A percentile compares a stretch with the other conserved stretches of the same genome.
Conservation (phyloP, 2,888 invertebrate species). For the Malthinus flaveolus region DNA sequence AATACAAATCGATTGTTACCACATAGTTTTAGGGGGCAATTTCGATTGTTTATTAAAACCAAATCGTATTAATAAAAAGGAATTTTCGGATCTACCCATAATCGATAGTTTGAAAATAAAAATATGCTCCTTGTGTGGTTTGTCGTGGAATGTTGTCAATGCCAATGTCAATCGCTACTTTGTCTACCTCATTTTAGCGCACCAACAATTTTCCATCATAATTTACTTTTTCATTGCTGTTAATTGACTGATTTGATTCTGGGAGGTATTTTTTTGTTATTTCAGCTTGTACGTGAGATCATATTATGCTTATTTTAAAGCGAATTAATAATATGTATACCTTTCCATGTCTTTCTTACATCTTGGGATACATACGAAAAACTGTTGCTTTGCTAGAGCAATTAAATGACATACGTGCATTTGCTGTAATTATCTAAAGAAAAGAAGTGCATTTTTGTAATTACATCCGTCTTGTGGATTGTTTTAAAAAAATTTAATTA, state of each 20-base stretch:
- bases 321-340: conserved; percentile 39
- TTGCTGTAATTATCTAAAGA: not conserved
- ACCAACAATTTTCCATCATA: conserved; percentile 37
- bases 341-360: no score
- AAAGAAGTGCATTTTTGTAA: no score
- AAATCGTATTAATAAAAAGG: not conserved
- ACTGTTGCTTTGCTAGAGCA: conserved; percentile 2
- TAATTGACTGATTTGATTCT: conserved; percentile 46
- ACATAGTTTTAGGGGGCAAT: not conserved
- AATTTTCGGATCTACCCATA: not conserved
- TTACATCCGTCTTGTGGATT: no score
- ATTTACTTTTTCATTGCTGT: conserved; percentile 39
- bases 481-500: no score
- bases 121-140: conserved; percentile 30
- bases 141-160: conserved; percentile 38
- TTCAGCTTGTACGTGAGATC: conserved; percentile 9
- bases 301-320: conserved; percentile 17
- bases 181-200: conserved; percentile 38
- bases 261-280: conserved; percentile 43
- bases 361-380: conserved; percentile 1
- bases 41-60: not conserved
- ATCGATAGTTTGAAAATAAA: conserved; percentile 22
- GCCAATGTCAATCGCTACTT: conserved; percentile 34
- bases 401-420: conserved; percentile 2
- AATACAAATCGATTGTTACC: not conserved